Evolutionary conservation across 2,888 invertebrate species (phyloP).

Genomic region (Lamellibrachia columna): DNA sequence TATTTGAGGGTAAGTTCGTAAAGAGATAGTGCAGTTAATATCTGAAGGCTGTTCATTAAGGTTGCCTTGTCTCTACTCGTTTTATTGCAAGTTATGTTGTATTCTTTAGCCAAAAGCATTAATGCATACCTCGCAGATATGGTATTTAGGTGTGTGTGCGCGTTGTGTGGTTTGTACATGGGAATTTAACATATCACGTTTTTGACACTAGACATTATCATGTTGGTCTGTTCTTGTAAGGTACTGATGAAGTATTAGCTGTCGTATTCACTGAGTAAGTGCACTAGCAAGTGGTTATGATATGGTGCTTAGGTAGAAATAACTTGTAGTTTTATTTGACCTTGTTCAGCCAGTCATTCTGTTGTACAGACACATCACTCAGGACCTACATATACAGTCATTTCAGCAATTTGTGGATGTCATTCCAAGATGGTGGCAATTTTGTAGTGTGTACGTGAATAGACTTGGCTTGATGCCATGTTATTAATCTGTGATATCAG

Average conservation of each 20-base stretch:
- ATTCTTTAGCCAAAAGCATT: neutral
- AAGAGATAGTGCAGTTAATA: neutral
- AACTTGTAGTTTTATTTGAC: neutral
- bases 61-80: neutral
- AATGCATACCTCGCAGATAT: neutral
- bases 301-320: neutral
- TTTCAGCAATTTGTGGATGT: neutral
- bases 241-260: neutral
- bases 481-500: neutral
- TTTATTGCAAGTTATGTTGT: neutral
- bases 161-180: neutral
- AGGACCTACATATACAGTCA: neutral
- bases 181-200: neutral
- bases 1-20: neutral
- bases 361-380: constrained; percentile 1
- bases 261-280: neutral
- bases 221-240: neutral
- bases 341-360: neutral
- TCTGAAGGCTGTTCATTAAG: neutral
- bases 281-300: neutral
- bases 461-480: neutral
- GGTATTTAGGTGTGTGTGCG: neutral
- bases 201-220: neutral
- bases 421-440: neutral
- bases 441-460: neutral